These are phyloP conservation scores for Eumerus sabulonum DNA, from an alignment of 2,888 invertebrate genomes.

Conservation along the genomic window DNA sequence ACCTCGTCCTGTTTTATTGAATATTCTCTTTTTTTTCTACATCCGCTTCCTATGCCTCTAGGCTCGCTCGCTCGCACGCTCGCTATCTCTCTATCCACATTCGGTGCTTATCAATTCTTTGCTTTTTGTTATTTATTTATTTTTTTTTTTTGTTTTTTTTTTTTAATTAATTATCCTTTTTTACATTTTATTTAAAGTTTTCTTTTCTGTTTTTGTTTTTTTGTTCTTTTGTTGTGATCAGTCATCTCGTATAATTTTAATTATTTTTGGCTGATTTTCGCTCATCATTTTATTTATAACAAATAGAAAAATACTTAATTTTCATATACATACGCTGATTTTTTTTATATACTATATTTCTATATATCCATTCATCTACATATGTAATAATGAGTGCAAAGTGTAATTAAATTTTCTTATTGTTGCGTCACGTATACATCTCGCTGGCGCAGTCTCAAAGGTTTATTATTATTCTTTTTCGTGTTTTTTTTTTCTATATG, in stretches of 20 bases:
- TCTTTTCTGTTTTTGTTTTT: slow-evolving; percentile 12
- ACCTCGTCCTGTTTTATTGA: too few species aligned
- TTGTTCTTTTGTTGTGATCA: slow-evolving; percentile 36
- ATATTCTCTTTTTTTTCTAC: too few species aligned
- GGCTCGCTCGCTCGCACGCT: too few species aligned
- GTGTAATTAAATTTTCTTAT: slow-evolving; percentile 60
- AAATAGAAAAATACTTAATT: slow-evolving; percentile 68
- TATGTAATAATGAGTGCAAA: slow-evolving; percentile 58
- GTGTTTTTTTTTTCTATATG: slow-evolving; percentile 33
- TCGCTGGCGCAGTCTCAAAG: slow-evolving; percentile 68
- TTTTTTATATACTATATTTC: slow-evolving; percentile 56
- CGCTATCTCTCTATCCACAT: too few species aligned
- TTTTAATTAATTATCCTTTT: too few species aligned
- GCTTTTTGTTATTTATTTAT: slow-evolving; percentile 8
- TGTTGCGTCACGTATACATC: slow-evolving; percentile 68
- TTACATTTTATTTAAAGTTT: slow-evolving; percentile 33
- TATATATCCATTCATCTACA: slow-evolving; percentile 18
- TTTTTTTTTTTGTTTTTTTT: slow-evolving; percentile 30
- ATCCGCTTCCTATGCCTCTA: too few species aligned
- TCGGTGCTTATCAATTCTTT: slow-evolving; percentile 5
- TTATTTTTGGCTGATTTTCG: slow-evolving; percentile 59
- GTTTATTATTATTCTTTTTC: slow-evolving; percentile 27
- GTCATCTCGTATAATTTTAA: slow-evolving; percentile 47
- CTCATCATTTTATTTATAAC: slow-evolving; percentile 52
- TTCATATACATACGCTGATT: slow-evolving; percentile 60